phyloP scores from a whole-genome alignment of 2,113 vertebrate species.

The Turdus rufiventris region DNA sequence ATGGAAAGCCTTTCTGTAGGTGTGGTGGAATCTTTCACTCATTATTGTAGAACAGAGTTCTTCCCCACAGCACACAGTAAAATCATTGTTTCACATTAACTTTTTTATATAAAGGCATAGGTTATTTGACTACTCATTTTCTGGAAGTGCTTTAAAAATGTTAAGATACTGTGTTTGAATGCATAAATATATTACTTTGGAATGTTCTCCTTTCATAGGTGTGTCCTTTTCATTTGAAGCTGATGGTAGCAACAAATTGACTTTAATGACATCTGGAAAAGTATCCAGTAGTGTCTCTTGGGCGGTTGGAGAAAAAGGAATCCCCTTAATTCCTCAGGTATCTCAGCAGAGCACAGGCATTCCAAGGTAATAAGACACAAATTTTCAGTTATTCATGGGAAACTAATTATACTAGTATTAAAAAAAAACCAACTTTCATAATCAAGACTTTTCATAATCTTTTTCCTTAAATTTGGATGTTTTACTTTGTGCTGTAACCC shows the following conservation, averaged over 20 bases:
- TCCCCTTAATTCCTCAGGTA: conserved; percentile 82
- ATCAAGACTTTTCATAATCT: background rate
- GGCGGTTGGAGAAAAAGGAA: conserved; percentile 84
- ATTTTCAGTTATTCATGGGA: background rate
- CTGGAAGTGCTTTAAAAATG: background rate
- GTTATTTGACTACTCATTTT: background rate
- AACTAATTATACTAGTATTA: background rate
- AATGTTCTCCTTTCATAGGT: conserved; percentile 63
- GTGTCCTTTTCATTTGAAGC: conserved; percentile 91
- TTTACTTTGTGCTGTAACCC: background rate
- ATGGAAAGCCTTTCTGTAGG: background rate
- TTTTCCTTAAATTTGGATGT: background rate
- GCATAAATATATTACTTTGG: background rate
- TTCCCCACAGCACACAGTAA: background rate
- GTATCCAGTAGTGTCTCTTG: conserved; percentile 88
- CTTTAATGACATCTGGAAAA: conserved; percentile 92
- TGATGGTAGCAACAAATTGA: conserved; percentile 85
- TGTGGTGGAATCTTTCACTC: background rate
- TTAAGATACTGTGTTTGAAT: background rate
- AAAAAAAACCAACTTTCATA: background rate
- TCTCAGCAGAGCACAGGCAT: conserved; percentile 74
- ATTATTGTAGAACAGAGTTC: background rate
- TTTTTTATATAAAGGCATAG: background rate
- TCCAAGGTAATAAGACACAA: conserved; percentile 73
- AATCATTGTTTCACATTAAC: background rate